These are phyloP conservation scores for Dolichoris vasculosae DNA, from an alignment of 1,140 invertebrate species.

Conservation along the genomic window DNA sequence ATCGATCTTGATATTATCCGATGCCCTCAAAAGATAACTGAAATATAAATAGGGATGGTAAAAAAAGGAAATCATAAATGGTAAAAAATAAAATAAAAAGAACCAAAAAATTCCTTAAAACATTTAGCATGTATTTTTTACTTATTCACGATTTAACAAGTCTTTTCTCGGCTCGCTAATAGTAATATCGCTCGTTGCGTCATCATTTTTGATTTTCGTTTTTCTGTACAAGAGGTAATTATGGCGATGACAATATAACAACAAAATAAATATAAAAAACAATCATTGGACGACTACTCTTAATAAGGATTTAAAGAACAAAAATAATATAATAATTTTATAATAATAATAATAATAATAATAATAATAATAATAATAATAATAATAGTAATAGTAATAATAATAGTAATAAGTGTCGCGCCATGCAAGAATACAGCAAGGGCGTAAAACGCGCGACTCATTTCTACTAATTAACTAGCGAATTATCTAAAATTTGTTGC, in stretches of 20 bases:
- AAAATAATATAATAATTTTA: constrained; percentile 50
- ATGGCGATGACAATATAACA: constrained; percentile 47
- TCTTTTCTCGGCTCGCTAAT: constrained; percentile 29
- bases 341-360: constrained; percentile 29
- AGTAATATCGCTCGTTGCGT: constrained; percentile 14
- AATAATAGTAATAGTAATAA: constrained; percentile 44
- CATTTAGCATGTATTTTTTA: constrained; percentile 43
- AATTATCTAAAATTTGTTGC: constrained; percentile 16
- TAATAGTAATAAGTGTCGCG: constrained; percentile 23
- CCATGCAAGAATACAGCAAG: background rate
- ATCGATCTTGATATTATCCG: background rate
- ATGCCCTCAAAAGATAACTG: background rate
- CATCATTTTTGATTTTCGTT: constrained; percentile 23
- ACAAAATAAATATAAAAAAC: constrained; percentile 55
- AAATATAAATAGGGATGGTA: constrained; percentile 13
- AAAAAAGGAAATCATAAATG: constrained; percentile 47
- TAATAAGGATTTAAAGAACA: constrained; percentile 34
- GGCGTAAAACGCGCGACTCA: background rate
- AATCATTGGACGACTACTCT: constrained; percentile 43
- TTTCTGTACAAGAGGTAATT: constrained; percentile 33
- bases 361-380: constrained; percentile 53
- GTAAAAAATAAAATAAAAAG: constrained; percentile 36
- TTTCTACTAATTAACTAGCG: constrained; percentile 21
- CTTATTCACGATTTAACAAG: constrained; percentile 47
- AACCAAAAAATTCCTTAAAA: constrained; percentile 53